Evolutionary conservation across 2,888 invertebrate genomes (phyloP).

Genomic region (Platycnemis pennipes): DNA sequence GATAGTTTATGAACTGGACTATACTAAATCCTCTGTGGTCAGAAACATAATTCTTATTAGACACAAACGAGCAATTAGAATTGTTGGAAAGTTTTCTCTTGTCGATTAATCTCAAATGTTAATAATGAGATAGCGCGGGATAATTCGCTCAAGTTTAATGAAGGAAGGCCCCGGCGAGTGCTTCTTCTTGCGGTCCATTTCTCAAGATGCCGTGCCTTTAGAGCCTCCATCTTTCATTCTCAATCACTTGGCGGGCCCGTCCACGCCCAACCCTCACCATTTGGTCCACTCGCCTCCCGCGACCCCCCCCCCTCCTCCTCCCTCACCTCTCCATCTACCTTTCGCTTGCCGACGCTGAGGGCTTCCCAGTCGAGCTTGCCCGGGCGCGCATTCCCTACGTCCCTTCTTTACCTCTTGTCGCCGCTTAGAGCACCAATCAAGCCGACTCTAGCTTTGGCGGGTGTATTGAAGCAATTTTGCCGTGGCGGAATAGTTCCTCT

Average conservation of each 20-base stretch:
- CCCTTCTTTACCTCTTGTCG: too few species aligned
- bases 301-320: not conserved
- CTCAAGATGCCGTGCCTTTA: conserved; percentile 50
- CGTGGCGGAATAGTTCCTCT: too few species aligned
- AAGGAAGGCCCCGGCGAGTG: not conserved
- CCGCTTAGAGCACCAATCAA: too few species aligned
- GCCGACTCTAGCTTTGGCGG: too few species aligned
- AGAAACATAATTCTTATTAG: too few species aligned
- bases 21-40: too few species aligned
- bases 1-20: too few species aligned
- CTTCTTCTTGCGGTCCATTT: conserved; percentile 37
- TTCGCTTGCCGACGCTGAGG: too few species aligned
- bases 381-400: too few species aligned
- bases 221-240: conserved; percentile 60
- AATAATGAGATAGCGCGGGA: not conserved
- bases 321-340: not conserved
- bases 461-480: too few species aligned
- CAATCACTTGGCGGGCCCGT: conserved; percentile 48
- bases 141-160: not conserved
- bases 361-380: too few species aligned
- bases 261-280: conserved; percentile 11
- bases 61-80: not conserved
- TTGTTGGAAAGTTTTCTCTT: not conserved
- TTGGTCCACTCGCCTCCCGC: not conserved
- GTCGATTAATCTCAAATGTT: not conserved